phyloP scores from a whole-genome alignment of 2,113 vertebrate genomes.

The Pedionomus torquatus region DNA sequence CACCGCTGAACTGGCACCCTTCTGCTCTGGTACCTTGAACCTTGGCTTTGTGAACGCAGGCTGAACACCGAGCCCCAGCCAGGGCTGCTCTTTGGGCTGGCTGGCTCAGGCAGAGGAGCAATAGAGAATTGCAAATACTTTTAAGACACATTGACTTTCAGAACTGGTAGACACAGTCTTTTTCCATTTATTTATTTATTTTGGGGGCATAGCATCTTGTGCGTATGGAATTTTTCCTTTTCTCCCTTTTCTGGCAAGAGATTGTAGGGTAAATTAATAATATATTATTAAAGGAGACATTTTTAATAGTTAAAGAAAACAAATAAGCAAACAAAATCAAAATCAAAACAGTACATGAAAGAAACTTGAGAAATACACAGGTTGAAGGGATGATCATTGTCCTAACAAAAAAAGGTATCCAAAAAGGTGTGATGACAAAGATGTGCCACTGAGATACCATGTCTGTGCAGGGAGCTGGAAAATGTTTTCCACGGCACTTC shows the following conservation, averaged over 20 bases:
- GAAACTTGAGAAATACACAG: neutral
- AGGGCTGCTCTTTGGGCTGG: neutral
- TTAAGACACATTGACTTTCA: neutral
- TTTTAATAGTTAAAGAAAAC: neutral
- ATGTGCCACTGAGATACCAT: neutral
- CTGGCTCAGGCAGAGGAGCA: neutral
- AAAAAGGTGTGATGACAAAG: neutral
- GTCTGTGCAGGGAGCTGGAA: neutral
- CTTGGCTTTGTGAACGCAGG: neutral
- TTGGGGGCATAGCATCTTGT: neutral
- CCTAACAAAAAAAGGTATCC: neutral
- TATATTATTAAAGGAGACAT: constrained; percentile 33
- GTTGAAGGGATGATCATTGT: neutral
- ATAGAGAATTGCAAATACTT: neutral
- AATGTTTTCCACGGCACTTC: neutral
- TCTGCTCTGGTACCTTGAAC: neutral
- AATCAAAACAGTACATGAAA: neutral
- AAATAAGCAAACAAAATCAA: neutral
- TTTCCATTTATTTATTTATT: constrained; percentile 14
- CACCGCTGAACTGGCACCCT: neutral
- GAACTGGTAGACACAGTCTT: neutral
- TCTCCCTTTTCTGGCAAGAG: neutral
- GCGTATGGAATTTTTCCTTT: neutral
- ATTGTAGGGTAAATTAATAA: constrained; percentile 30
- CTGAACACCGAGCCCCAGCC: neutral